Percentiles rank a stretch among this genome's conserved stretches.
phyloP scores from a whole-genome alignment of 2,888 invertebrate genomes.

The Thereva nobilitata region DNA sequence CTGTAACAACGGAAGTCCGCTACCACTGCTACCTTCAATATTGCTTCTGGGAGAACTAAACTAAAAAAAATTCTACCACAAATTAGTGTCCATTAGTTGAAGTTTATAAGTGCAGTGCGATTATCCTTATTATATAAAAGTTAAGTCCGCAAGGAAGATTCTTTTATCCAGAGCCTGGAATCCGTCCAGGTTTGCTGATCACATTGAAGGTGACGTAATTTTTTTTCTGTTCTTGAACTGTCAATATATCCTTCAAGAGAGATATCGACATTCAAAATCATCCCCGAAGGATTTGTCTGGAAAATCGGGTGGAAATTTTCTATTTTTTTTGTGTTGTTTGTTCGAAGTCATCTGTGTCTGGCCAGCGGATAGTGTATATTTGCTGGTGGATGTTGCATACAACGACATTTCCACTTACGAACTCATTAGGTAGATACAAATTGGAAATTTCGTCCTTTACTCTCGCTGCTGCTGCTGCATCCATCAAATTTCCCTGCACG shows the following conservation, averaged over 20 bases:
- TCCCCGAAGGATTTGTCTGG: neutral
- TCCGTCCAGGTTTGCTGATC: neutral
- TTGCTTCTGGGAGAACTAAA: too few species aligned
- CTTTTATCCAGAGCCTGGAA: too few species aligned
- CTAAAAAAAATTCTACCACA: too few species aligned
- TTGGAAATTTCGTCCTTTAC: conserved; percentile 15
- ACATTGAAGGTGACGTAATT: conserved; percentile 28
- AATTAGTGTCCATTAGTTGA: too few species aligned
- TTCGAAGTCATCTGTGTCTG: neutral
- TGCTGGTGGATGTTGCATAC: too few species aligned
- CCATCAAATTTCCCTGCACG: neutral
- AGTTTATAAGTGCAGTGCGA: too few species aligned
- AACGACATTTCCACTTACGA: neutral
- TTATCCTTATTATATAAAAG: too few species aligned
- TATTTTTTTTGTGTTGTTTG: neutral
- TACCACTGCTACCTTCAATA: conserved; percentile 14
- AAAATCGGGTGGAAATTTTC: neutral
- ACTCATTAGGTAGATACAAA: conserved; percentile 12
- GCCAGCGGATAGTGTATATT: too few species aligned
- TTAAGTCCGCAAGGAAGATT: too few species aligned
- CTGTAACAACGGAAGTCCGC: conserved; percentile 23
- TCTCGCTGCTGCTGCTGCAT: neutral
- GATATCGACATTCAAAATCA: conserved; percentile 17
- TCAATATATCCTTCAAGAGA: conserved; percentile 8
- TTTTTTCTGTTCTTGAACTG: conserved; percentile 18